phyloP scores from a whole-genome alignment of 2,888 invertebrate genomes.

The Cancer borealis region DNA sequence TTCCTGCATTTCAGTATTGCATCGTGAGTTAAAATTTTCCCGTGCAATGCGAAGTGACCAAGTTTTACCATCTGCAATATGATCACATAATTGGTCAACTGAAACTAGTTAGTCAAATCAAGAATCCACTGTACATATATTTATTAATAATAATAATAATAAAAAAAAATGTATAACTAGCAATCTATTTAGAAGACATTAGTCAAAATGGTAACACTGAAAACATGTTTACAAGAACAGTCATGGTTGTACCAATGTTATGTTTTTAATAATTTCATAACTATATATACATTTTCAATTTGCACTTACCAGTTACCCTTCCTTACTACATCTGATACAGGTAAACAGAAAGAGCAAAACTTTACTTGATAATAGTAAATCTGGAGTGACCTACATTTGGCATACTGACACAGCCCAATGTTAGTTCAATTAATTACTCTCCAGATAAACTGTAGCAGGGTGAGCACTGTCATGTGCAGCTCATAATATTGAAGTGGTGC shows the following conservation, averaged over 20 bases:
- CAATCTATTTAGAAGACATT: neutral
- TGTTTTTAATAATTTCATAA: slow-evolving; percentile 23
- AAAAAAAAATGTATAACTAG: neutral
- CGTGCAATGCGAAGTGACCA: neutral
- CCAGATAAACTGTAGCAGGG: slow-evolving; percentile 25
- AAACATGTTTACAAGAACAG: slow-evolving; percentile 40
- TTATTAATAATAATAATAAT: neutral
- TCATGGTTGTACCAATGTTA: slow-evolving; percentile 38
- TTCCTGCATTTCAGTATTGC: neutral
- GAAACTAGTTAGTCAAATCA: neutral
- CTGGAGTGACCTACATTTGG: neutral
- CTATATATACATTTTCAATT: slow-evolving; percentile 12
- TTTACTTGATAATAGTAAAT: neutral
- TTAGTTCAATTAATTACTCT: neutral
- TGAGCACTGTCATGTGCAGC: slow-evolving; percentile 12
- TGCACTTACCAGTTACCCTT: slow-evolving; percentile 42
- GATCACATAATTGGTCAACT: neutral
- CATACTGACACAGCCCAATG: slow-evolving; percentile 1
- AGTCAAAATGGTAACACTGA: slow-evolving; percentile 14
- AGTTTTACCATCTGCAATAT: neutral
- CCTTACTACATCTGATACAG: neutral
- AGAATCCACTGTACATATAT: slow-evolving; percentile 26
- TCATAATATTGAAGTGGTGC: slow-evolving; percentile 12
- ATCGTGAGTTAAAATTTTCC: neutral
- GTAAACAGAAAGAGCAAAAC: neutral